Base-by-base conservation (phyloP, 2,113 vertebrate genomes). In the Neogobius melanostomus region DNA sequence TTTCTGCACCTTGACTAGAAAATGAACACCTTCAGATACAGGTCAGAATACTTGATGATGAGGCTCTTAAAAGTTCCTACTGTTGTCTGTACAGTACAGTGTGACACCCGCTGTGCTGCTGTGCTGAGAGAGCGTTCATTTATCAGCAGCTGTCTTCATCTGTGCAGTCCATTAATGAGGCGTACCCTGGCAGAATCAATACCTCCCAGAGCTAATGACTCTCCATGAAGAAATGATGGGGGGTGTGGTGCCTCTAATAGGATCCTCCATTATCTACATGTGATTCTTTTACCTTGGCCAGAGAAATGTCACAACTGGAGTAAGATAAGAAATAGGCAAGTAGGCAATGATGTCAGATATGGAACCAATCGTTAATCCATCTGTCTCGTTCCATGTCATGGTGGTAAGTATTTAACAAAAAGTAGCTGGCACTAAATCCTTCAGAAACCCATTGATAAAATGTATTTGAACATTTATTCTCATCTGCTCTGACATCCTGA, bases 101-200 rank as follows among this genome's bases (percentile, higher is more conserved):
- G 49, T 63, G 66, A 52, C 63, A 50, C 68, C 81, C 47, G 66
- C 74, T 77, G 79, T 79, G 68, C 65, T 66, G 66, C 74, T 77
- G 79, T 79, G 68, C 65, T 66, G 75, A 64, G 64, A 76, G 17
- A 17, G 53, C 59, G 7, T 70, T 81, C 79, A 79, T 87, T 81
- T 65, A 79, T 87, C 87, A 79, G 67, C 64, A 36, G 21, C 64
- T 6, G 11, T 72, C 81, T 74, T 81, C 63, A 79, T 85, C 73
- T 76, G 74, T 44, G 64, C 63, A 75, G 62, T 69, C 81, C 83
- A 83, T 87, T 89, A 85, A 89, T 85, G 83, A 85, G 76, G 74
- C 79, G 53, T 87, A 62, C 71, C 54, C 66, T 52, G 52, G 70
- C 76, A 73, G 76, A 76, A 85, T 89, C 82, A 83, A 83, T 86